These are phyloP conservation scores for Anticlea derivata DNA, from an alignment of 2,888 invertebrate genomes.

Conservation along the genomic window DNA sequence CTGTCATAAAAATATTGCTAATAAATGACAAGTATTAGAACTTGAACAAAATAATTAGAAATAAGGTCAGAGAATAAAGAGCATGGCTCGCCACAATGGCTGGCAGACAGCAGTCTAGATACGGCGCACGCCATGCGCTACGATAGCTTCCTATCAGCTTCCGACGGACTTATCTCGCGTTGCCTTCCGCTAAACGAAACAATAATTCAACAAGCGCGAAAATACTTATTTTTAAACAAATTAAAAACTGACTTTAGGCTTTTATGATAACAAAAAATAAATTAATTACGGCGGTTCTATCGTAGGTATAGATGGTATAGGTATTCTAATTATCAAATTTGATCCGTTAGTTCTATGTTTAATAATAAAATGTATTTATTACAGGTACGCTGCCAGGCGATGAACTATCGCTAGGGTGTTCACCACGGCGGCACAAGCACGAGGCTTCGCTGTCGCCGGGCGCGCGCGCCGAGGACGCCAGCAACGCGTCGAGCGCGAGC, in stretches of 20 bases:
- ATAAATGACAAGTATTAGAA: background rate
- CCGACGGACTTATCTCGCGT: slow-evolving; percentile 63
- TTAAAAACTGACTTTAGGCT: slow-evolving; percentile 22
- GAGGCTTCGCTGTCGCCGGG: slow-evolving; percentile 87
- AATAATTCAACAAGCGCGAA: slow-evolving; percentile 38
- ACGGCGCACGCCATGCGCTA: slow-evolving; percentile 27
- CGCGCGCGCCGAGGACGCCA: slow-evolving; percentile 89
- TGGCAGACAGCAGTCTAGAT: slow-evolving; percentile 43
- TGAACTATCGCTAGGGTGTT: slow-evolving; percentile 88
- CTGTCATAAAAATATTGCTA: too few relatives aligned
- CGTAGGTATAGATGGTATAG: background rate
- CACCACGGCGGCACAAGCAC: slow-evolving; percentile 84
- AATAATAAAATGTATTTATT: slow-evolving; percentile 58
- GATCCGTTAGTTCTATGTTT: background rate
- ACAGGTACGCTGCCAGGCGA: slow-evolving; percentile 92
- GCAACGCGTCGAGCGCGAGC: slow-evolving; percentile 86
- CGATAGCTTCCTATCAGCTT: slow-evolving; percentile 65
- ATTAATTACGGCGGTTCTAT: background rate
- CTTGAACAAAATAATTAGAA: background rate
- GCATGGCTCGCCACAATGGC: slow-evolving; percentile 23
- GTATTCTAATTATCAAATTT: background rate
- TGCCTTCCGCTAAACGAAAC: slow-evolving; percentile 53
- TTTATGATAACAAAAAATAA: too few relatives aligned
- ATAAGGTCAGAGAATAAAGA: background rate
- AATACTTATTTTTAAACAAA: slow-evolving; percentile 2